Base-by-base conservation (phyloP, 2,888 invertebrate species). In the Aleiodes testaceus region DNA sequence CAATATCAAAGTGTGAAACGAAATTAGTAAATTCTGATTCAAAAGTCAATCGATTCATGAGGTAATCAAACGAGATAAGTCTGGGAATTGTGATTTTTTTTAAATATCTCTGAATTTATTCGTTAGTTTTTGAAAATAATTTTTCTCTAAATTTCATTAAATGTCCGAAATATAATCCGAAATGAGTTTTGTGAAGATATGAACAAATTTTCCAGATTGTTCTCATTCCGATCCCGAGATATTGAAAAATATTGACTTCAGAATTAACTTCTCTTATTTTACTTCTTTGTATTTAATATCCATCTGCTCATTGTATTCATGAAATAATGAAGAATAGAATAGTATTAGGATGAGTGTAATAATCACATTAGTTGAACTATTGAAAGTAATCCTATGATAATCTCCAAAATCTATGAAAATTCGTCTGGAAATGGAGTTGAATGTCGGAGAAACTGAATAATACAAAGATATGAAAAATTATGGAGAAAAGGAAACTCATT, bases 301-400 rank as follows among this genome's bases (percentile, higher is more conserved):
- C 59, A 59, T 59, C 59, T 36, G 59, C 36, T 59, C 59, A 59
- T 42, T 59, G 59, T 36, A 59, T 59, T 59, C 18, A 18, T 59
- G 12, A 16, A 26, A 36, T 42, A 16, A 59, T 30, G 18, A 16
- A 42, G n/a, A 59, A 36, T 55, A 36, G 11, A 36, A 36, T 36
- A 36, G 11, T 36, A 7, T 36, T 36, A 36, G 36, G 7, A 36
- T 36, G 9, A 36, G 11, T 36, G 36, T 36, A 55, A 30, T 59
- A 16, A 59, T 36, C 18, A 59, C 36, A 14, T 14, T 42, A 7
- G 36, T 12, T 26, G 36, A 16, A 42, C 11, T n/a, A 59, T n/a
- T 30, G 6, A 22, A 30, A 36, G 55, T 14, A 22, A 55, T 36
- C 36, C 9, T 11, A 22, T 36, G 14, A 36, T 30, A 14, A 20